Conservation (phyloP, 2,113 vertebrate species). For the Chionomys nivalis region DNA sequence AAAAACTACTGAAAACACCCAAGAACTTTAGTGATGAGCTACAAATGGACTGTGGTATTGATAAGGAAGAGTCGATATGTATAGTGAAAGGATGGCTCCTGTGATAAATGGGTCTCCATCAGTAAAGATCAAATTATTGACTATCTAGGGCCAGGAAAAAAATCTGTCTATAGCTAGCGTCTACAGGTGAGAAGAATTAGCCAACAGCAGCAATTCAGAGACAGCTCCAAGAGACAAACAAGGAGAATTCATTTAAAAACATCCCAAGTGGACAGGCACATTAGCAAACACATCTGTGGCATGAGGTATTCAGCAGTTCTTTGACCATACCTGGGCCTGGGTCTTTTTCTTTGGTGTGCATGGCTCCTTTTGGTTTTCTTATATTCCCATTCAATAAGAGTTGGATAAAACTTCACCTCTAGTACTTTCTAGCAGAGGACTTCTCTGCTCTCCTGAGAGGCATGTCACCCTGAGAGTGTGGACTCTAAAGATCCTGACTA, state of each 20-base stretch:
- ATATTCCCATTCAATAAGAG: neutral
- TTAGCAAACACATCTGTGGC: neutral
- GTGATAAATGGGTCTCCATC: constrained; percentile 78
- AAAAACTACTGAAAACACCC: constrained; percentile 73
- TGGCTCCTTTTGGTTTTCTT: neutral
- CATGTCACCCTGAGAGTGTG: neutral
- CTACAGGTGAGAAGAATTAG: constrained; percentile 74
- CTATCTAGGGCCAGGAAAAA: constrained; percentile 60
- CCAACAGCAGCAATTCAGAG: constrained; percentile 59
- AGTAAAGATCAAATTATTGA: constrained; percentile 81
- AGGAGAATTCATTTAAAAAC: constrained; percentile 46
- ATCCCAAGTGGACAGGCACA: neutral
- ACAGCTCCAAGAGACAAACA: constrained; percentile 43
- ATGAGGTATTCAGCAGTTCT: neutral
- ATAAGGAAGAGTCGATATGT: constrained; percentile 78
- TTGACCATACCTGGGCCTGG: neutral
- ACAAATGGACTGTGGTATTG: constrained; percentile 79
- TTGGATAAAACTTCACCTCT: neutral
- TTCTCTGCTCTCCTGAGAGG: neutral
- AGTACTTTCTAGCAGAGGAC: neutral
- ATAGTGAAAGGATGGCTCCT: constrained; percentile 75
- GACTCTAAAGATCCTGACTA: neutral
- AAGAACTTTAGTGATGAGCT: constrained; percentile 77
- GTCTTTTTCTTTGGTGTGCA: neutral
- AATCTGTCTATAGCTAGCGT: constrained; percentile 60